Base-by-base conservation (phyloP, 2,888 invertebrate species). In the Lithophane leautieri region DNA sequence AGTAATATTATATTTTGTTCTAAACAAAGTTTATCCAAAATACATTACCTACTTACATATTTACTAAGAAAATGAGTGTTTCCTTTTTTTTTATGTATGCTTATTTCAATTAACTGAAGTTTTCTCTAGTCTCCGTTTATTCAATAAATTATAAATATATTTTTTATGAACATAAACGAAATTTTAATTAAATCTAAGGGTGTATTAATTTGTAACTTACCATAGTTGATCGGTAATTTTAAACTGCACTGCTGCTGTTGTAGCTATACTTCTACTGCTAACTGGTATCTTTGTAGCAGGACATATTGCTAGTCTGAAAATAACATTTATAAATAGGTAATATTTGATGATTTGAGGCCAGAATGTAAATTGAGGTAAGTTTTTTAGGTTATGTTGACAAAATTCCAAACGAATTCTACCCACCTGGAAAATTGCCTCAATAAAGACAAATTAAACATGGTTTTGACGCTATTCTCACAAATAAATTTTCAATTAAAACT, bases 191-290 rank as follows among this genome's bases (percentile, higher is more conserved):
- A 12, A 50, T 76, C 4, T 16, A 11, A 19, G 4, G 34, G 19
- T 67, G 34, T 44, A 61, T n/a, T n/a, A n/a, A n/a, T n/a, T 42
- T 67, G 8, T 54, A 73, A 71, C 93, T 91, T 90, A 96, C 96
- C 96, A 95, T 89, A 96, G 88, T 67, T 93, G 94, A 78, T 95
- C 93, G n/a, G 96, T 94, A 70, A 94, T 90, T 89, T 92, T 95
- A 61, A 96, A 94, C 81, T 95, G 95, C n/a, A 95, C 78, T 19
- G 90, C 87, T 66, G 90, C 82, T 72, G 93, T 89, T 52, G 94
- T 92, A 58, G 87, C 87, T 81, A 96, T 91, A 88, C 87, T 92
- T 81, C 94, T 92, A 76, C 89, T 79, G 70, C 87, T 92, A 22
- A 91, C 79, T 78, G 89, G 89, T 82, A 90, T 63, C 82, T 91